These are phyloP conservation scores for Lepidothrix coronata DNA, from an alignment of 2,113 vertebrate genomes.

Conservation along the genomic window DNA sequence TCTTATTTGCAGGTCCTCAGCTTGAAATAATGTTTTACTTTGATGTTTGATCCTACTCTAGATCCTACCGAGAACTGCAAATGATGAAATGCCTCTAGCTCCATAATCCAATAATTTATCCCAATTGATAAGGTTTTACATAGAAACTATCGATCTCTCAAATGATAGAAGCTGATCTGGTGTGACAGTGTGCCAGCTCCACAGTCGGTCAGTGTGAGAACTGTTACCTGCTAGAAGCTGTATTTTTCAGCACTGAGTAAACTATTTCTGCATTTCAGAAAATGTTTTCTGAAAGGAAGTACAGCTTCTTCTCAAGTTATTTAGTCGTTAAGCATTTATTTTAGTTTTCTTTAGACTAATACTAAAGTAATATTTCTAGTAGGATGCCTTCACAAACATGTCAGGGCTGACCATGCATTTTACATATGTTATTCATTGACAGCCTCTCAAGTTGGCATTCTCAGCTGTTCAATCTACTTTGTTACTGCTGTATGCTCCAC, in stretches of 20 bases:
- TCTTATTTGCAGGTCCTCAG: neutral
- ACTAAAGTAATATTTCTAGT: neutral
- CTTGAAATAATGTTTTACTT: neutral
- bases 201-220: fast-evolving
- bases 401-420: neutral
- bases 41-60: neutral
- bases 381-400: fast-evolving
- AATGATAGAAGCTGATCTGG: neutral
- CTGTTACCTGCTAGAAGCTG: neutral
- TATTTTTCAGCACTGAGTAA: neutral
- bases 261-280: neutral
- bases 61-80: neutral
- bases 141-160: neutral
- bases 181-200: neutral
- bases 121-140: neutral
- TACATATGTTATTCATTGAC: neutral
- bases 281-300: neutral
- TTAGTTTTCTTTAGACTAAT: neutral
- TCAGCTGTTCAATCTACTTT: neutral
- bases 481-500: neutral
- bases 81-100: neutral
- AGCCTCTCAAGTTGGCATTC: neutral
- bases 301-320: neutral
- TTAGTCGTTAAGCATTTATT: neutral
- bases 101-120: neutral